Evolutionary conservation across 1,140 invertebrate genomes (phyloP).

Genomic region (Pollicipes pollicipes): DNA sequence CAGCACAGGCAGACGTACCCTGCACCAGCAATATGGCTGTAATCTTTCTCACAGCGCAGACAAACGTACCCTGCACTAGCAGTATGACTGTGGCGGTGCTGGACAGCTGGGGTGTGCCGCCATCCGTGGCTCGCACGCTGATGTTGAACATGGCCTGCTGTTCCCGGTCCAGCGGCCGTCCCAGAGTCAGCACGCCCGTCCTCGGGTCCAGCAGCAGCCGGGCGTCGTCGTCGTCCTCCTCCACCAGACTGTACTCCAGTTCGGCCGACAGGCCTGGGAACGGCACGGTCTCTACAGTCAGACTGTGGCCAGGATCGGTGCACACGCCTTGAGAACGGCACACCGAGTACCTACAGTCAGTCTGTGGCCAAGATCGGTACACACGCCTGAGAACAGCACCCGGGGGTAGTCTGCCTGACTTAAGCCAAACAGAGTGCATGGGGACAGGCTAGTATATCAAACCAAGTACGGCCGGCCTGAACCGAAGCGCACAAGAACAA

Average conservation of each 20-base stretch:
- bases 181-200: conserved; percentile 64
- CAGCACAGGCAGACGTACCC: conserved; percentile 9
- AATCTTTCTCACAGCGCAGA: too few species aligned
- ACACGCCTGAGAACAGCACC: not conserved
- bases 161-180: conserved; percentile 69
- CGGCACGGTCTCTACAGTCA: not conserved
- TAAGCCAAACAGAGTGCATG: not conserved
- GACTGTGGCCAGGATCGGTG: too few species aligned
- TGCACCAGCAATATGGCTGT: conserved; percentile 23
- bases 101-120: conserved; percentile 47
- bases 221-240: conserved; percentile 17
- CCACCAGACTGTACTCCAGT: conserved; percentile 14
- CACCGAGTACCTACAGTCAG: too few species aligned
- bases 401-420: too few species aligned
- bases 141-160: conserved; percentile 64
- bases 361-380: too few species aligned
- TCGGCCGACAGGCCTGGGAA: not conserved
- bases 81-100: conserved; percentile 31
- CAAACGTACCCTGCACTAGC: too few species aligned
- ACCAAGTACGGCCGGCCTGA: not conserved
- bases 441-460: not conserved
- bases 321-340: too few species aligned
- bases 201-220: conserved; percentile 50
- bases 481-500: too few species aligned
- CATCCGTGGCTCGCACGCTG: conserved; percentile 46